Percentiles rank a stretch among this genome's conserved stretches.
phyloP scores from a whole-genome alignment of 2,113 vertebrate genomes.

The Psilopsiagon aymara region DNA sequence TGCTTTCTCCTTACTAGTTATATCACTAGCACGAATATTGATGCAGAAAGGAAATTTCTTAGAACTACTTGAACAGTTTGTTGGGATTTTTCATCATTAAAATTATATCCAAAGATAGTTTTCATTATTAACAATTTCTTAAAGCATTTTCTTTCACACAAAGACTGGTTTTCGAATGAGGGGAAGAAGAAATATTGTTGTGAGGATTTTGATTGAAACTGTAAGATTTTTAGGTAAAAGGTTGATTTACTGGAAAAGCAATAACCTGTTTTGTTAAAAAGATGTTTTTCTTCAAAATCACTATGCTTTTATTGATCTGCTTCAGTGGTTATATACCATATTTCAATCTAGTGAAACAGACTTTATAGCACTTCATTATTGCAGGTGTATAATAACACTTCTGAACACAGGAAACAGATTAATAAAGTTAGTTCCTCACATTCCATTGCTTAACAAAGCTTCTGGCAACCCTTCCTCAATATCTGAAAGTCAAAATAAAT shows the following conservation, averaged over 20 bases:
- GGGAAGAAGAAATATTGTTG: neutral
- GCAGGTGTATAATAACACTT: neutral
- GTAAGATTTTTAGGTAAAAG: neutral
- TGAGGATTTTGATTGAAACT: neutral
- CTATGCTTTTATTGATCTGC: conserved; percentile 16
- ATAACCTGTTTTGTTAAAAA: conserved; percentile 22
- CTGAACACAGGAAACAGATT: neutral
- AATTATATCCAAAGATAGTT: neutral
- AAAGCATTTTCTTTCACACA: neutral
- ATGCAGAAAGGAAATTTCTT: neutral
- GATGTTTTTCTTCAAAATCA: neutral
- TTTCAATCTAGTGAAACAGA: conserved; percentile 9
- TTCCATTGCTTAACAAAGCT: neutral
- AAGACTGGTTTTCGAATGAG: neutral
- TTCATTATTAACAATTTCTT: neutral
- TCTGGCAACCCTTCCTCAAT: neutral
- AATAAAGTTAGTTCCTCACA: neutral
- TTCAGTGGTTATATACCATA: neutral
- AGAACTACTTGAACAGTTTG: neutral
- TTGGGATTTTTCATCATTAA: neutral
- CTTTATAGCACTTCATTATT: neutral
- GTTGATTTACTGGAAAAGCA: conserved; percentile 14
- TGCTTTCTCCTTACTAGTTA: neutral
- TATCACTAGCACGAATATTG: neutral
- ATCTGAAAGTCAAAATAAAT: neutral